Base-by-base conservation (phyloP, 2,888 invertebrate genomes). In the Nemapogon koenigi region DNA sequence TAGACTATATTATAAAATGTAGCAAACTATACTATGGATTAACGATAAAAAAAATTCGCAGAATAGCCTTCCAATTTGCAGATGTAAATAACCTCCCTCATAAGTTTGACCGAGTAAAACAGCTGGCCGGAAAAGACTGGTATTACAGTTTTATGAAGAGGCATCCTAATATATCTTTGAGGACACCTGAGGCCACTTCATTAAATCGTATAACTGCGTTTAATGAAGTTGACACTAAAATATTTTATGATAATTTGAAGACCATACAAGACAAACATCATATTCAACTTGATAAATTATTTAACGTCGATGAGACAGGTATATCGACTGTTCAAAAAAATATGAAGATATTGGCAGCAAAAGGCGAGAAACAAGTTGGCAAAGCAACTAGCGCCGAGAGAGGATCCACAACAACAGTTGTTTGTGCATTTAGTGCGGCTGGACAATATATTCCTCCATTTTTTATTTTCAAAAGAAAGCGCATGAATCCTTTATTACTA, bases 381-480 rank as follows among this genome's bases (percentile, higher is more conserved):
- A 48, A 44, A 38, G 46, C 49, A 38, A 57, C 59, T 30, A 57
- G 53, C 45, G 50, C 40, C 41, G 58, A 51, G 50, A 43, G 49
- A 43, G 50, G 47, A 35, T 35, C 45, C 22, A 48, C 47, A 36
- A 52, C 59, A 26, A 63, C 59, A 41, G 52, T 48, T 54, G 48
- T 57, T 39, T 59, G 55, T 44, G 50, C 49, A 40, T 49, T 61
- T 35, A 64, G 51, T 54, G 61, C 62, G 16, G 37, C 51, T 22
- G 59, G 58, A 8, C 36, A 37, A 8, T 60, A 52, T 41, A 38
- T 64, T 38, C 56, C 59, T 28, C 60, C 58, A 25, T 50, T 61
- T 49, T 56, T 61, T 41, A 57, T 63, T 14, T 62, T 54, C 43
- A 55, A 52, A 35, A 46, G 57, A 31, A 53, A 57, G 37, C 44